Conservation (phyloP, 2,797 vertebrate species). For the Neosilurus mollespiculum region DNA sequence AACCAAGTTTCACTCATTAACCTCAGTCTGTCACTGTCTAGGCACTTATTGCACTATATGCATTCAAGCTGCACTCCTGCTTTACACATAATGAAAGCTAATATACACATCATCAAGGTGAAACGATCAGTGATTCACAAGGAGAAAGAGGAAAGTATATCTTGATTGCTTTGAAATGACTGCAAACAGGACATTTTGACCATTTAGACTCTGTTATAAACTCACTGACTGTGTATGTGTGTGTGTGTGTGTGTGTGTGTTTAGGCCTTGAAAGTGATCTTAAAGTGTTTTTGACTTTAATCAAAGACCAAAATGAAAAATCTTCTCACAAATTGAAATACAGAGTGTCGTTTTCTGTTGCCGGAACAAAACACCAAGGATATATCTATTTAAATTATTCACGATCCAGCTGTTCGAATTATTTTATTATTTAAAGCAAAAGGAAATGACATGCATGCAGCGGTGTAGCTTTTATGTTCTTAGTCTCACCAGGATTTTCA, state of each 20-base stretch:
- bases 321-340: too few species aligned
- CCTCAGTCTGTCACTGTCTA: not conserved
- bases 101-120: not conserved
- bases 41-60: not conserved
- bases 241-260: too few species aligned
- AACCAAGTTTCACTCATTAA: constrained; percentile 23
- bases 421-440: not conserved
- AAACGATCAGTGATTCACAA: not conserved
- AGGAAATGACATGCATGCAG: not conserved
- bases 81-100: constrained; percentile 9
- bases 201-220: not conserved
- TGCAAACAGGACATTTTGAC: not conserved
- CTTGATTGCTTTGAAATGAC: constrained; percentile 4
- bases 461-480: not conserved
- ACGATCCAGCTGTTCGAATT: not conserved
- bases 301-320: not conserved
- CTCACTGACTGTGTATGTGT: too few species aligned
- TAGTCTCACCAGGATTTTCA: not conserved
- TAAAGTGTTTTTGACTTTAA: not conserved
- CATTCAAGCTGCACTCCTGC: not conserved
- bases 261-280: not conserved
- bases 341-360: not conserved
- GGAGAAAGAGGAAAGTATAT: not conserved
- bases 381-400: constrained; percentile 1
- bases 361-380: not conserved